Evolutionary conservation across 2,113 vertebrate genomes (phyloP), one percentile per base, ranked within the genome.

Genomic region (Limanda limanda): DNA sequence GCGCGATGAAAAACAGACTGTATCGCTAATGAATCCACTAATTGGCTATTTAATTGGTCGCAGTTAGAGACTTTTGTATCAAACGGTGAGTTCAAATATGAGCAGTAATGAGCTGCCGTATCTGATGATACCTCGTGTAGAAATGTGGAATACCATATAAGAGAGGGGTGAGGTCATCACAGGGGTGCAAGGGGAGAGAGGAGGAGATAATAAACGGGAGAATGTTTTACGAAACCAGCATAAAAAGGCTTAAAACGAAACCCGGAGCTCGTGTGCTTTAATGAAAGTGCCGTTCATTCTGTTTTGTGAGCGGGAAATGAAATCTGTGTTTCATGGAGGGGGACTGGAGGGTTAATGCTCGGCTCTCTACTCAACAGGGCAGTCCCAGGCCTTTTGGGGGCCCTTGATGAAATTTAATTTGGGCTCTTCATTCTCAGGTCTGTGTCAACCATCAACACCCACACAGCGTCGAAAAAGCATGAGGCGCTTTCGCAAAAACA

Each of bases 21-120:
- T 64, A 75, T 72, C 35, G 21, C 40, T 69, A 74, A 77, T 75
- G 56, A 88, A 83, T 78, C n/a, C 59, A 62, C 81, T 90, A 88
- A 90, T 84, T 85, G 76, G 62, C 79, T 71, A 25, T 78, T 88
- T 91, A 87, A 89, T 85, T 91, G 74, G 59, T 78, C 70, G 56
- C 78, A 65, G 71, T 86, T 70, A 67, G 47, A 86, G 64, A 74
- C 78, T 69, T 76, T 48, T 76, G 68, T 72, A 78, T 84, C 64
- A 87, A 86, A 90, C 47, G 62, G 42, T 10, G 47, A 76, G 73
- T 55, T 74, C 27, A 83, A 81, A 82, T 31, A 89, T 67, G 37
- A 67, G 74, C 77, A 25, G 68, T 88, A 89, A 89, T 72, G 79
- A 89, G 73, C 73, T 45, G 64, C 35, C 2, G 2, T 78, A 83